Base-by-base conservation (phyloP, 1,140 invertebrate species). In the Listronotus bonariensis region DNA sequence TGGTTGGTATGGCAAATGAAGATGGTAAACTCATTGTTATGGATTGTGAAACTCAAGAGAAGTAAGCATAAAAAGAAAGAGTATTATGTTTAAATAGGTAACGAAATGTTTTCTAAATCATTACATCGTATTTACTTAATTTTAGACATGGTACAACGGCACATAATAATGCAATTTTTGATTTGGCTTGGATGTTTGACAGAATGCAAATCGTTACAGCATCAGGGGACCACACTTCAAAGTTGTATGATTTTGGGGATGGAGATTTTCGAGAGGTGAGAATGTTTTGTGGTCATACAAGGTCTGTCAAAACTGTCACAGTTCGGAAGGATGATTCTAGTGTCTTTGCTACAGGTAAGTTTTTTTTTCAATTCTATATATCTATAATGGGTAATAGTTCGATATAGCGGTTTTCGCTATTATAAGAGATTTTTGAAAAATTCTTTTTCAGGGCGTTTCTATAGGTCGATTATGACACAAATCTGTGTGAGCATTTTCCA, bases 111-210 rank as follows among this genome's bases (percentile, higher is more conserved):
- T 26, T 26, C 5, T 26, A 34, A 34, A 18, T 38, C n/a, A 54
- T 40, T 40, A 54, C 15, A 10, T n/a, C 18, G 2, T 42, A 38
- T 56, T 56, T 3, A 14, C 9, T 36, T 15, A 53, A 11, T 49
- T 56, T 65, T 54, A 67, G 68, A 41, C 15, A 81, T 51, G 81
- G 81, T 1, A 79, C 81, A 42, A 79, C 87, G 74, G 91, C 89
- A 43, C 93, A 96, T 77, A 84, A 84, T 67, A 95, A 95, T 84
- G 92, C 92, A 12, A 89, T 95, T 14, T 95, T 95, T 79, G 93
- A 96, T 78, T 71, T 95, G 43, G 87, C 89, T 7, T 96, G 93
- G 93, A 87, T 89, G 78, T 87, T 88, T 6, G 80, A 84, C 0
- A 83, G 90, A 65, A 84, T 87, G 77, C 88, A 88, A 68, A 82